Evolutionary conservation across 2,888 invertebrate species (phyloP), one percentile per base, ranked within the genome.

Genomic region (Nebria salina): DNA sequence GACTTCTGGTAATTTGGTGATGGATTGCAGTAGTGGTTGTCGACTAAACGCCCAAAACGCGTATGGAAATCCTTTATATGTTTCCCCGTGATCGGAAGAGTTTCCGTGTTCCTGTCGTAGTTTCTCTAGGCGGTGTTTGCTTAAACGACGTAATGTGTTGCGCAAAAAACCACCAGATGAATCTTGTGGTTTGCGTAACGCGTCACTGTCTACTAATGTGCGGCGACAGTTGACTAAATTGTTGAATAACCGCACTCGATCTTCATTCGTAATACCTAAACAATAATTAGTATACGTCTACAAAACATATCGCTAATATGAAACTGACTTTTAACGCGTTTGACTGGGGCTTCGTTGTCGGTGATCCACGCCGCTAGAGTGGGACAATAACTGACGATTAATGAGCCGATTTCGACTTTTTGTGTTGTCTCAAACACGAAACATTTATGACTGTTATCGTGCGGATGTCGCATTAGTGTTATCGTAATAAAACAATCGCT

Each of bases 401-500:
- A 90, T 86, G 96, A 96, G 0, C 97, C 98, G 74, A 98, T 96
- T 89, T 98, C 98, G 85, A 95, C 94, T 88, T 97, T 97, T 86
- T 96, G 95, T 0, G 92, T 89, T 0, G 97, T 97, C 88, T 98
- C 98, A 86, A 98, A 95, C 20, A 98, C 97, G 88, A 97, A 97
- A 89, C 97, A 97, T 86, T 96, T 95, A 87, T 94, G 94, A 84
- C 90, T 91, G 41, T 89, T 93, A 88, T 89, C 95, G 72, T 93
- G 93, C 84, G 91, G 90, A 83, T 91, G 90, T 82, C 96, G 92
- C 84, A 95, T 93, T 75, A 98, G 90, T 81, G 96, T 97, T 84
- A 98, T 93, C 0, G 97, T 97, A 70, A 98, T 94, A 84, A 98
- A 96, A 86, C 95, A 94, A 88, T 98, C 98, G 85, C 96, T 96